A percentile compares a stretch with the other conserved stretches of the same genome.
phyloP scores from a whole-genome alignment of 2,797 vertebrate genomes.

The Chromobotia macracanthus region DNA sequence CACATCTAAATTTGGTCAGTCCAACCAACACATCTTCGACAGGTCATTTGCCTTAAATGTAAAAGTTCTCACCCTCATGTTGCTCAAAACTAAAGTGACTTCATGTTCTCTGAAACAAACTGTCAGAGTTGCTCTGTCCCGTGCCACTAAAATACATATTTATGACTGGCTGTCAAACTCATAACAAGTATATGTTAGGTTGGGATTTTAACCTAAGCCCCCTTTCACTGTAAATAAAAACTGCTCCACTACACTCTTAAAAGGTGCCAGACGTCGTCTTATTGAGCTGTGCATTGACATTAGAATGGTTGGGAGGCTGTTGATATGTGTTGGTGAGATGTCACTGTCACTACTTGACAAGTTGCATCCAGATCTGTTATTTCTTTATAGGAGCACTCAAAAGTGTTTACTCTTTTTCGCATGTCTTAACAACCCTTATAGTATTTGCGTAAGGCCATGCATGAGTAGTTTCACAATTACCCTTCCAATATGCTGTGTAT shows the following conservation, averaged over 20 bases:
- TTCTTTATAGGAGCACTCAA: conserved; percentile 27
- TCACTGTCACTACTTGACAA: neutral
- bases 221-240: neutral
- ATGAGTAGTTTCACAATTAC: conserved; percentile 45
- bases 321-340: neutral
- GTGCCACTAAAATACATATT: neutral
- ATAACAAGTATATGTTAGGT: neutral
- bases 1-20: neutral
- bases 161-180: neutral
- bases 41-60: neutral
- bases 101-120: neutral
- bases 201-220: neutral
- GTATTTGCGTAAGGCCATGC: conserved; percentile 42
- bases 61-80: neutral
- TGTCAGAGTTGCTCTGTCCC: neutral
- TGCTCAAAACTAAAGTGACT: neutral
- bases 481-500: conserved; percentile 30
- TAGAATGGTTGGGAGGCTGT: neutral
- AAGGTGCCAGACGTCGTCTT: neutral
- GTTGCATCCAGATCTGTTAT: conserved; percentile 12
- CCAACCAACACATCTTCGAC: neutral
- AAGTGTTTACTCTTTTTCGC: conserved; percentile 17
- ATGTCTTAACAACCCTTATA: conserved; percentile 29
- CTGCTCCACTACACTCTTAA: neutral
- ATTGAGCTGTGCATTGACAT: neutral